Evolutionary conservation across 2,113 vertebrate species (phyloP).

Genomic region (Dromas ardeola): DNA sequence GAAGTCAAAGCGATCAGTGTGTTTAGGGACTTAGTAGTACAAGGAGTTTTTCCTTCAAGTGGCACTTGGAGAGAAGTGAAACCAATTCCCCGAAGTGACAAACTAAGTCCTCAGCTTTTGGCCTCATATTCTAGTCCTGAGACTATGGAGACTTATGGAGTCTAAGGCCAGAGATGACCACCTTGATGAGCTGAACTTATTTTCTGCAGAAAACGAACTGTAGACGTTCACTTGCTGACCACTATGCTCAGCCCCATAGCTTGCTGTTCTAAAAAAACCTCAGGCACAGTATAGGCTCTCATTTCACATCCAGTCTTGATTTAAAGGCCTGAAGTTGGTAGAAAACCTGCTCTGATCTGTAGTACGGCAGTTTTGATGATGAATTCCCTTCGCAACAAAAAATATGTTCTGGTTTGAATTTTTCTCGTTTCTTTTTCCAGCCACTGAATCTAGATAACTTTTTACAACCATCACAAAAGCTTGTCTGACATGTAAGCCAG

Average conservation of each 20-base stretch:
- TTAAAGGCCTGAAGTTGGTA: background rate
- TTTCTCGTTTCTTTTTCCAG: background rate
- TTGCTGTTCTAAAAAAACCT: background rate
- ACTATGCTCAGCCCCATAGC: accelerated
- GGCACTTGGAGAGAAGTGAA: background rate
- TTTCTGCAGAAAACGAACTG: background rate
- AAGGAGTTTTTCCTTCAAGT: background rate
- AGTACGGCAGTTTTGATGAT: background rate
- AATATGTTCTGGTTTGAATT: background rate
- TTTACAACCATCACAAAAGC: background rate
- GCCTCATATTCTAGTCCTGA: accelerated
- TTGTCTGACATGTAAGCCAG: background rate
- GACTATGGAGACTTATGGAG: background rate
- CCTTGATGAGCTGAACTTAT: too few relatives aligned
- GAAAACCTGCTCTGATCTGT: background rate
- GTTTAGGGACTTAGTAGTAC: background rate
- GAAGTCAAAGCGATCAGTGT: background rate
- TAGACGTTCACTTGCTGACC: background rate
- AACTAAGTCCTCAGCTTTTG: background rate
- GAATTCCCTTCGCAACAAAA: background rate
- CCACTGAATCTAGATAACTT: background rate
- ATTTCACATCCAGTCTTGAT: background rate
- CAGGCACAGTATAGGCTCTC: background rate
- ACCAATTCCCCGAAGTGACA: background rate
- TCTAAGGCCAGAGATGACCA: background rate